Conservation (phyloP, 1,140 invertebrate genomes). For the Caenorhabditis latens region DNA sequence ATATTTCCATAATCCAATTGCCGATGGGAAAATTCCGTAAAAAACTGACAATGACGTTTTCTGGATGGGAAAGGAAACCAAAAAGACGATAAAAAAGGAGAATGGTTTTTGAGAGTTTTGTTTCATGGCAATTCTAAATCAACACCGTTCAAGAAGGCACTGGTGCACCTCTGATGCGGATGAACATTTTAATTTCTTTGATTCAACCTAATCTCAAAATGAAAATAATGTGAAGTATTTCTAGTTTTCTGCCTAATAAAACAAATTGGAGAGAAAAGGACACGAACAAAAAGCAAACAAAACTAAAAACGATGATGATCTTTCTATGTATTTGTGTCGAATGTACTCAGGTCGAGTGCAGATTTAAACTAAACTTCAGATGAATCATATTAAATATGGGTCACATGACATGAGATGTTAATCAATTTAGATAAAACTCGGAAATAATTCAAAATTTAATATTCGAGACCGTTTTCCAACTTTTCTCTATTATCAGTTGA, state of each 20-base stretch:
- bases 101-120: conserved; percentile 27
- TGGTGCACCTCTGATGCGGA: too few species aligned
- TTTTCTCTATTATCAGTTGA: background rate
- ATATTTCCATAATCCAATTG: conserved; percentile 51
- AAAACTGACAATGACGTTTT: conserved; percentile 8
- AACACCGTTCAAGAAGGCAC: too few species aligned
- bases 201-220: background rate
- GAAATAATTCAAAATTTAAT: too few species aligned
- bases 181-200: too few species aligned
- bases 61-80: conserved; percentile 8
- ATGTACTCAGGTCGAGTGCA: background rate
- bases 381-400: background rate
- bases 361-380: background rate
- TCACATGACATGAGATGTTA: too few species aligned
- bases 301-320: conserved; percentile 44
- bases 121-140: too few species aligned
- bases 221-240: background rate
- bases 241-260: background rate
- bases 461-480: background rate
- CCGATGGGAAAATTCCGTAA: conserved; percentile 12
- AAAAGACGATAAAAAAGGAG: background rate
- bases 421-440: too few species aligned
- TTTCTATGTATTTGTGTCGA: background rate
- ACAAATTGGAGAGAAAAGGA: background rate
- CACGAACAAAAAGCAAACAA: conserved; percentile 41